A percentile compares a stretch with the other conserved stretches of the same genome.
Evolutionary conservation across 1,140 invertebrate genomes (phyloP).

Genomic region (Drosophila tani): DNA sequence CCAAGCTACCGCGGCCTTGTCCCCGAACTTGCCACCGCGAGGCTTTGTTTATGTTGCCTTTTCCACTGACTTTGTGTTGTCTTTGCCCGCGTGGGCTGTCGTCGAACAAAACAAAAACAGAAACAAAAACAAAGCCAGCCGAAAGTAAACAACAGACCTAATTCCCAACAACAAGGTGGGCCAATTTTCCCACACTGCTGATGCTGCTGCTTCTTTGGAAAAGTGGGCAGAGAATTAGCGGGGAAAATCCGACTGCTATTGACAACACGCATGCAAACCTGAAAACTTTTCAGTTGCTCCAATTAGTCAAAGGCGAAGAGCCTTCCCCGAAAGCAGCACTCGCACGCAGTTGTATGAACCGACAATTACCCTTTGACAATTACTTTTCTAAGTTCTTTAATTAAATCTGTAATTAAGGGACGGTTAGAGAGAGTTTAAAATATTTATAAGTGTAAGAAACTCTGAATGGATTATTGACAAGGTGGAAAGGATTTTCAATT

Average conservation of each 20-base stretch:
- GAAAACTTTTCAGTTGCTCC: conserved; percentile 54
- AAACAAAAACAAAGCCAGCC: conserved; percentile 58
- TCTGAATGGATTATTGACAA: too few relatives aligned
- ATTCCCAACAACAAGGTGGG: conserved; percentile 73
- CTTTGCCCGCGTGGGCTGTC: conserved; percentile 41
- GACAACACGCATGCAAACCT: conserved; percentile 65
- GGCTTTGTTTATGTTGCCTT: conserved; percentile 41
- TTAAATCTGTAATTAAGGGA: too few relatives aligned
- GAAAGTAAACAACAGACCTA: conserved; percentile 79
- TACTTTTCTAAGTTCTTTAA: too few relatives aligned
- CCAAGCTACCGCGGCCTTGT: conserved; percentile 60
- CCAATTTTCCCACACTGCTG: conserved; percentile 67
- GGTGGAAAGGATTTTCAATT: too few relatives aligned
- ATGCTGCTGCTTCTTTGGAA: not conserved
- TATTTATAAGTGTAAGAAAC: too few relatives aligned
- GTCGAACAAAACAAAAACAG: conserved; percentile 3
- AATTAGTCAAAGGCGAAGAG: conserved; percentile 46
- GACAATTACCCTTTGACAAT: too few relatives aligned
- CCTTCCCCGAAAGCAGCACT: conserved; percentile 5
- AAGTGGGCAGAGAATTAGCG: conserved; percentile 18
- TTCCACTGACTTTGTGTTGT: conserved; percentile 47
- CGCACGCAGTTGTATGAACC: not conserved
- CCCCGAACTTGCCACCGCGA: conserved; percentile 38
- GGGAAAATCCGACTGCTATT: conserved; percentile 34
- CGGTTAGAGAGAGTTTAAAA: too few relatives aligned